Evolutionary conservation across 2,797 vertebrate genomes (phyloP), one percentile per base, ranked within the genome.

Genomic region (Iguana delicatissima): DNA sequence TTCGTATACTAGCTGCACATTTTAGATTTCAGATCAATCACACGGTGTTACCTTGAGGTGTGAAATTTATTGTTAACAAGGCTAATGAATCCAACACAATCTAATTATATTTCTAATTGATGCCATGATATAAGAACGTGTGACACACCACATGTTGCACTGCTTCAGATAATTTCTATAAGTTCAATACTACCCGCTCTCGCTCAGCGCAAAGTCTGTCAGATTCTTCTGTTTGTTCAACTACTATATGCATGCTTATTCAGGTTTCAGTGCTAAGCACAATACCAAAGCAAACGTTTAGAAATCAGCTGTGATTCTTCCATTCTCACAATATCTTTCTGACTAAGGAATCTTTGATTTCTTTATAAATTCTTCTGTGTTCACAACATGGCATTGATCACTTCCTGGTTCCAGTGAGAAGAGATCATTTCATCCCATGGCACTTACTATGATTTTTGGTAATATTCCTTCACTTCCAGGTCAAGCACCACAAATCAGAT

Each of bases 81-180:
- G 87, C 55, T 89, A 89, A 73, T 9, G 69, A 82, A 52, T 59
- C 57, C 57, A 83, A 62, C 55, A n/a, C 69, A 83, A 83, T 89
- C 77, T 83, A 89, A 89, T 89, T 82, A 89, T 83, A 74, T 57
- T 83, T 29, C 46, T 72, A 92, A 93, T 91, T 88, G 46, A 93
- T 91, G 93, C 72, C 14, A 84, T 91, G 88, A 88, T 88, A 92
- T 91, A 91, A 59, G 38, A 93, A 88, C 67, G 84, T 73, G 83
- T 86, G 76, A 59, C 84, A 46, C 67, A 77, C 76, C 91, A 67
- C 46, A 20, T 88, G 81, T 29, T 88, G 42, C 38, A 80, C 20
- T 91, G 84, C 81, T 79, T 84, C 82, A 83, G 85, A 92, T 90
- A 92, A 91, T 89, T 95, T 92, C 88, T 92, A 73, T 89, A 82